Evolutionary conservation across 2,113 vertebrate species (phyloP).

Genomic region (Xenopus laevis): DNA sequence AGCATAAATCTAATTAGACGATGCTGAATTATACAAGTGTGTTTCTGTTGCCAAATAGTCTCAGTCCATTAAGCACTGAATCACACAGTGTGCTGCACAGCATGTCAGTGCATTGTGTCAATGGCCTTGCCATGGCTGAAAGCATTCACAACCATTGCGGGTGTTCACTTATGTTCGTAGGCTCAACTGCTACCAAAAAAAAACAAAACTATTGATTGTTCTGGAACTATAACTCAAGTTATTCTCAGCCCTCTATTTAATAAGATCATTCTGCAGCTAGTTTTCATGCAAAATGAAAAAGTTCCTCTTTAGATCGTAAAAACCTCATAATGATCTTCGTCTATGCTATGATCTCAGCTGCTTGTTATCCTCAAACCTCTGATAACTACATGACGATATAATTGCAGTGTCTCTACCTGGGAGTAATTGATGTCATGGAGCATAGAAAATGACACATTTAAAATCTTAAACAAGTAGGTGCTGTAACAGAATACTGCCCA

Average conservation of each 20-base stretch:
- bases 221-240: no score
- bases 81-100: no score
- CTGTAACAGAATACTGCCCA: background rate
- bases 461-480: background rate
- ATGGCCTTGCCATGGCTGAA: background rate
- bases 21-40: background rate
- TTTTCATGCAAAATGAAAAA: no score
- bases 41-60: background rate
- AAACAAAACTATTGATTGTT: no score
- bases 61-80: background rate
- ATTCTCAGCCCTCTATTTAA: no score
- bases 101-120: background rate
- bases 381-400: background rate
- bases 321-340: no score
- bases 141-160: background rate
- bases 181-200: no score
- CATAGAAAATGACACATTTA: background rate
- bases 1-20: conserved; percentile 2
- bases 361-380: background rate
- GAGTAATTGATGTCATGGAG: background rate
- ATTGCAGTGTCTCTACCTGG: background rate
- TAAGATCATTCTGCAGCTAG: no score
- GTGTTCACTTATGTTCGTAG: no score
- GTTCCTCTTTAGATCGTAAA: no score
- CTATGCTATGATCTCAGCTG: no score